phyloP scores from a whole-genome alignment of 2,888 invertebrate genomes.

The Andricus quercusramuli region DNA sequence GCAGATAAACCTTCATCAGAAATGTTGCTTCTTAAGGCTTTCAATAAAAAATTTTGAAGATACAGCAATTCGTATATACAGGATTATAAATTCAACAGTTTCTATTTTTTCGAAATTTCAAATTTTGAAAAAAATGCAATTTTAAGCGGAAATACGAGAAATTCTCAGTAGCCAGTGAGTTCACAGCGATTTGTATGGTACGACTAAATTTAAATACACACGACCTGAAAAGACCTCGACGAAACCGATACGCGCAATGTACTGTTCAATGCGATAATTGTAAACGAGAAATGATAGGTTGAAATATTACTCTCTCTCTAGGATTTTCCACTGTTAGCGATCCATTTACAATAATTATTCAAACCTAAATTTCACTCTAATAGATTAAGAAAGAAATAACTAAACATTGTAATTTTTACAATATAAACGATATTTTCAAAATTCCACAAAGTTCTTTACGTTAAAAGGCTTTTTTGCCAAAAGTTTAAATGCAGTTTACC shows the following conservation, averaged over 20 bases:
- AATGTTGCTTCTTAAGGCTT: no score
- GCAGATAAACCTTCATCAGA: no score
- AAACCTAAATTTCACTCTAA: not conserved
- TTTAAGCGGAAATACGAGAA: not conserved
- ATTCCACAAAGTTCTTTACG: no score
- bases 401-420: no score
- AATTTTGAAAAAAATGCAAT: not conserved
- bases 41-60: no score
- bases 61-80: no score
- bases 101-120: not conserved
- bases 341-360: not conserved
- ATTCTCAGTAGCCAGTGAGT: not conserved
- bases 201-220: not conserved
- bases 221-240: conserved; percentile 1
- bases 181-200: not conserved
- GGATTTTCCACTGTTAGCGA: conserved; percentile 7
- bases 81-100: not conserved
- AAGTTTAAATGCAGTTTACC: no score
- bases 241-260: not conserved
- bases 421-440: no score
- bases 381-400: not conserved
- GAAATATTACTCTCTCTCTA: conserved; percentile 1
- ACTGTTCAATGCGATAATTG: conserved; percentile 7
- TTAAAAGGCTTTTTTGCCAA: no score
- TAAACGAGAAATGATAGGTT: conserved; percentile 2